phyloP scores from a whole-genome alignment of 2,797 vertebrate species.

The Peromyscus melanophrys region DNA sequence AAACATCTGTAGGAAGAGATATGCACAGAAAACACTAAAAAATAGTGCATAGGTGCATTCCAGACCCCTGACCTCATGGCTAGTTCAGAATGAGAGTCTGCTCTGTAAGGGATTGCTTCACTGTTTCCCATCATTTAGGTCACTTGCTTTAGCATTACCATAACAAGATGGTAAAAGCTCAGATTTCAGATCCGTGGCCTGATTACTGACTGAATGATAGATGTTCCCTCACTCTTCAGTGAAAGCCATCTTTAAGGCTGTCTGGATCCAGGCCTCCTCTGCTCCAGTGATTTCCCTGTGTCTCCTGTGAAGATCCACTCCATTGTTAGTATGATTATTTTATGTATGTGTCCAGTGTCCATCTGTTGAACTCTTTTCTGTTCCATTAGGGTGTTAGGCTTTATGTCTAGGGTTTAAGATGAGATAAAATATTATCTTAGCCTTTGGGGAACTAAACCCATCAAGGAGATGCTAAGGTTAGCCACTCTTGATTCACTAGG shows the following conservation, averaged over 20 bases:
- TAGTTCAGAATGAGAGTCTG: background rate
- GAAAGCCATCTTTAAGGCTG: background rate
- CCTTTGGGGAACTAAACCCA: background rate
- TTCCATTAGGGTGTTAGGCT: background rate
- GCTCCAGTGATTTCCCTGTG: background rate
- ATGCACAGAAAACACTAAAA: background rate
- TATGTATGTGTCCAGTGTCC: background rate
- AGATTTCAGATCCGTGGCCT: background rate
- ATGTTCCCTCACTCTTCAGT: background rate
- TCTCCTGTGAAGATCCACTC: background rate
- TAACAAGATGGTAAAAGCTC: background rate
- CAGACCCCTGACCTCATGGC: background rate
- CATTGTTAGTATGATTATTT: background rate
- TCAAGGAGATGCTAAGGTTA: background rate
- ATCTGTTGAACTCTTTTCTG: background rate
- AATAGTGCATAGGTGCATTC: background rate
- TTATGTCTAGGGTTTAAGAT: conserved; percentile 21
- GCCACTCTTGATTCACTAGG: background rate
- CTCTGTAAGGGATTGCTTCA: background rate
- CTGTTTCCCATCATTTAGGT: background rate
- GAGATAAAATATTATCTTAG: background rate
- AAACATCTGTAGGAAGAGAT: background rate
- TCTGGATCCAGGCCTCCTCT: background rate
- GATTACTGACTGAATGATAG: background rate
- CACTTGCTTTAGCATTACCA: background rate